Base-by-base conservation (phyloP, 2,888 invertebrate genomes). In the Ischnus inquisitorius region DNA sequence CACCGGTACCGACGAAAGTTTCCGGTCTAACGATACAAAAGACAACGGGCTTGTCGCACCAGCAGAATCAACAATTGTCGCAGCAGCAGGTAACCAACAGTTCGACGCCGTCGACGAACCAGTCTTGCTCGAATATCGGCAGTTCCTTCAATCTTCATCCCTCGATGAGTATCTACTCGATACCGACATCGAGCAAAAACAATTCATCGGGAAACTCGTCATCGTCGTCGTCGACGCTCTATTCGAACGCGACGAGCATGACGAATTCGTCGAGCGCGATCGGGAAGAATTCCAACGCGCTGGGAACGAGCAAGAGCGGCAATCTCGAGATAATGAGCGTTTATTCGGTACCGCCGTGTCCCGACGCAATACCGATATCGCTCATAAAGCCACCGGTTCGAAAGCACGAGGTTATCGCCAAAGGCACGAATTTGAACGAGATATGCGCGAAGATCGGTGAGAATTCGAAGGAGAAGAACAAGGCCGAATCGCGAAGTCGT, bases 321-420 rank as follows among this genome's bases (percentile, higher is more conserved):
- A 86, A 80, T 22, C 64, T 85, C n/a, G 88, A 88, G 25, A 86
- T 88, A 28, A 86, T 89, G 19, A 88, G 86, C 14, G 81, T 88
- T 10, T 91, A 91, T 25, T 85, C 92, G 1, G 90, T 92, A 3
- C 93, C 93, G 1, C 93, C 93, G 1, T 93, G 93, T 76, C 93
- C 93, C 1, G 93, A 92, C 57, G 93, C 93, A 1, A 93, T 93
- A 78, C 93, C 93, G 0, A 92, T 93, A 41, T 92, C 93, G 0
- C 75, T 92, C 54, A 92, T 93, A 91, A 93, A 93, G 65, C 88
- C 91, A 2, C 83, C 89, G 0, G 87, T 90, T 6, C 88, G 93
- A 0, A 93, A 93, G 16, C 91, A 91, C 62, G 93, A 92, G 34
- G 81, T 90, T 0, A 89, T 90, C 28, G 88, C 93, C 0, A 93